Evolutionary conservation across 1,140 invertebrate genomes (phyloP).

Genomic region (Drosophila pseudoananassae): DNA sequence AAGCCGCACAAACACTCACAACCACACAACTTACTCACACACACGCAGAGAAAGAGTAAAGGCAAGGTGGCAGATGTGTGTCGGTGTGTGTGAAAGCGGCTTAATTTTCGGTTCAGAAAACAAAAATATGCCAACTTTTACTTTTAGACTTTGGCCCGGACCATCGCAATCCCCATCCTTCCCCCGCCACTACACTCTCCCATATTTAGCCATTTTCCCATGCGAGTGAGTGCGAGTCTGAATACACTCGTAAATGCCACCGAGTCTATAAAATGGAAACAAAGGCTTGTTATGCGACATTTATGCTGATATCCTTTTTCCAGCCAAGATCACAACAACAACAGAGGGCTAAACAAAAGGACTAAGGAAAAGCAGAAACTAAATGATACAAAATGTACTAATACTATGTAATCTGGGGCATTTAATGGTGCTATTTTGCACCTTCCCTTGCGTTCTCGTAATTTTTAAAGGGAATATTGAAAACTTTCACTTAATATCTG

Average conservation of each 20-base stretch:
- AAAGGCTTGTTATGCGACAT: conserved; percentile 66
- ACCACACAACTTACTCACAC: conserved; percentile 1
- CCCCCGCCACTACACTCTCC: neutral
- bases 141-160: conserved; percentile 43
- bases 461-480: too few species aligned
- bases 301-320: conserved; percentile 34
- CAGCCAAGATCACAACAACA: conserved; percentile 24
- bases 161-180: conserved; percentile 25
- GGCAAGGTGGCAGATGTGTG: conserved; percentile 2
- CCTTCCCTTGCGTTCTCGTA: too few species aligned
- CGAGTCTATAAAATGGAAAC: conserved; percentile 60
- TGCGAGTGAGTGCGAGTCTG: conserved; percentile 29
- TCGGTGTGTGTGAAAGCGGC: conserved; percentile 37
- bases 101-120: conserved; percentile 61
- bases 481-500: too few species aligned
- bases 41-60: conserved; percentile 9
- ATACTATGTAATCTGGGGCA: too few species aligned
- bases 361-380: neutral
- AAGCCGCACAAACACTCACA: conserved; percentile 24
- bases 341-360: conserved; percentile 18
- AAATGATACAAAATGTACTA: too few species aligned
- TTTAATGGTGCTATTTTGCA: too few species aligned
- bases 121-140: conserved; percentile 52
- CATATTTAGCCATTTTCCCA: neutral
- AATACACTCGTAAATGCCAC: conserved; percentile 42